Evolutionary conservation across 37 sponge, comb jelly and placozoan genomes (phyloP).

Genomic region (Petrosia ficiformis): DNA sequence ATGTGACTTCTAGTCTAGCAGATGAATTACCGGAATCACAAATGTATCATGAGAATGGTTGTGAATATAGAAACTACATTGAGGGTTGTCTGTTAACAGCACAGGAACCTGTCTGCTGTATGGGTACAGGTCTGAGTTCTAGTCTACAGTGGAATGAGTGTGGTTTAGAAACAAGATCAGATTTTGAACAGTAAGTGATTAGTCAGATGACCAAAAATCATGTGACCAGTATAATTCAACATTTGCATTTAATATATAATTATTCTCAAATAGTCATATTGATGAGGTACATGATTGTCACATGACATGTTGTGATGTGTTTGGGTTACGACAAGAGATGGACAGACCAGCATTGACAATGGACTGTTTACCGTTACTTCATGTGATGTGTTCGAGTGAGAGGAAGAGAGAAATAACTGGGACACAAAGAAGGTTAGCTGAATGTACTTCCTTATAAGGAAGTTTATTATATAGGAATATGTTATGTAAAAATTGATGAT

Average conservation of each 20-base stretch:
- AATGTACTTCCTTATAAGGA: too few relatives aligned
- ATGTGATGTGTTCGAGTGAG: slow-evolving; percentile 16
- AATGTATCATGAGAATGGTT: too few relatives aligned
- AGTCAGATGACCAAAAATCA: too few relatives aligned
- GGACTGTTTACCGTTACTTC: slow-evolving; percentile 17
- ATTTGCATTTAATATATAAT: not conserved
- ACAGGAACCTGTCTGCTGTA: not conserved
- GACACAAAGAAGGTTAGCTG: slow-evolving; percentile 18
- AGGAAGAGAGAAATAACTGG: not conserved
- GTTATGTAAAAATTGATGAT: too few relatives aligned
- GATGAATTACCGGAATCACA: not conserved
- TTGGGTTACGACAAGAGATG: too few relatives aligned
- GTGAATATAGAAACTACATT: too few relatives aligned
- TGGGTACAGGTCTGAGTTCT: not conserved
- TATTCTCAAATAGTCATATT: not conserved
- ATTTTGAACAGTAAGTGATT: too few relatives aligned
- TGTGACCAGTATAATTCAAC: too few relatives aligned
- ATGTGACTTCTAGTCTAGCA: not conserved
- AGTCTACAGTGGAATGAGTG: too few relatives aligned
- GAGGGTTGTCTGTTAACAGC: too few relatives aligned
- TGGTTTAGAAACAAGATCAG: too few relatives aligned
- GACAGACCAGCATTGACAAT: slow-evolving; percentile 12
- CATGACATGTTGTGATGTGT: not conserved
- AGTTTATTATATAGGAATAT: too few relatives aligned
- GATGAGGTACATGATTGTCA: not conserved